Conservation (phyloP, 2,113 vertebrate genomes). For the Pagrus major region DNA sequence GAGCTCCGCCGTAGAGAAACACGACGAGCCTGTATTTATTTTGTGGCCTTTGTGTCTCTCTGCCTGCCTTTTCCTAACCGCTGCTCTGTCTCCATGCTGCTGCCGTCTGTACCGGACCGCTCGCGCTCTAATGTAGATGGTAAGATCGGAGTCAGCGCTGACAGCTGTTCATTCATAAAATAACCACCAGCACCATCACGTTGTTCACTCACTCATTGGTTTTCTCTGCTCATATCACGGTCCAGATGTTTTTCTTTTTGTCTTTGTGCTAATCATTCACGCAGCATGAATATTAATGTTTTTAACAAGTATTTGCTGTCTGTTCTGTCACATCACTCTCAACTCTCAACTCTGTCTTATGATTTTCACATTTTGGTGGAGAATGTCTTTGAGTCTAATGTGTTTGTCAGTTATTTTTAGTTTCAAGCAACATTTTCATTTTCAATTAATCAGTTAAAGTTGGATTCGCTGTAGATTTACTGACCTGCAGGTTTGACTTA, state of each 20-base stretch:
- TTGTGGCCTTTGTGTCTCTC: slow-evolving; percentile 42
- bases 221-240: neutral
- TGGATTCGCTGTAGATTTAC: too few species aligned
- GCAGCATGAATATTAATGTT: neutral
- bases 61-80: slow-evolving; percentile 54
- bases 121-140: slow-evolving; percentile 74
- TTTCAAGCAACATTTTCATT: neutral
- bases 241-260: neutral
- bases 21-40: slow-evolving; percentile 18
- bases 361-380: neutral
- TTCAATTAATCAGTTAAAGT: neutral
- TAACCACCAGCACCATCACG: neutral
- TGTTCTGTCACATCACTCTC: neutral
- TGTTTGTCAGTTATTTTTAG: neutral
- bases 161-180: neutral
- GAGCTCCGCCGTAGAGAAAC: slow-evolving; percentile 38
- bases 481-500: too few species aligned
- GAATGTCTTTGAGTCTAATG: neutral
- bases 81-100: slow-evolving; percentile 71
- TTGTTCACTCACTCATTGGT: neutral
- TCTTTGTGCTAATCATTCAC: neutral
- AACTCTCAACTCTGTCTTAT: neutral
- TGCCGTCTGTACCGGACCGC: slow-evolving; percentile 53
- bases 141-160: slow-evolving; percentile 65
- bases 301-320: neutral